Evolutionary conservation across 2,888 invertebrate species (phyloP).

Genomic region (Stratiomys singularior): DNA sequence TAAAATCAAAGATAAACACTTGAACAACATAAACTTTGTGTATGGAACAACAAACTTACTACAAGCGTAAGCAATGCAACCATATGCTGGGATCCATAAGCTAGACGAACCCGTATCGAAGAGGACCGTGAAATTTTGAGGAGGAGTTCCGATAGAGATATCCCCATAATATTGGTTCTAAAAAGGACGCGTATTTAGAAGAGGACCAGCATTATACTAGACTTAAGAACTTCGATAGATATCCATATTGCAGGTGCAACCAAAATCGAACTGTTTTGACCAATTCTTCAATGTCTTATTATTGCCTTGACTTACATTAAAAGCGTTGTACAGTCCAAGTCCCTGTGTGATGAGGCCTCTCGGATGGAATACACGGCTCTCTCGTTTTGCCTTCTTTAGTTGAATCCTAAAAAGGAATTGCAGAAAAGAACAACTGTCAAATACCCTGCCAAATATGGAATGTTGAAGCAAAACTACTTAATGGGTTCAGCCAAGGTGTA

Average conservation of each 20-base stretch:
- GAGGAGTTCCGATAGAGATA: conserved; percentile 90
- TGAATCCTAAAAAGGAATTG: conserved; percentile 1
- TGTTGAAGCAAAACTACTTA: not conserved
- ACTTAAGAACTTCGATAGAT: not conserved
- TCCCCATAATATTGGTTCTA: conserved; percentile 96
- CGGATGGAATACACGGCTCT: not conserved
- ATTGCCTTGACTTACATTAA: conserved; percentile 19
- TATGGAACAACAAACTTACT: conserved; percentile 71
- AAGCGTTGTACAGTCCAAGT: conserved; percentile 26
- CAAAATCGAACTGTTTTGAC: not conserved
- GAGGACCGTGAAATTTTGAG: conserved; percentile 92
- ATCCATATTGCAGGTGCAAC: not conserved
- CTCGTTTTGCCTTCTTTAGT: conserved; percentile 14
- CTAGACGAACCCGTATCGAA: conserved; percentile 99
- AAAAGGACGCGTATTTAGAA: conserved; percentile 9
- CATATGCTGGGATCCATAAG: conserved; percentile 98
- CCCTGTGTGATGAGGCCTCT: not conserved
- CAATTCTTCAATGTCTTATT: not conserved
- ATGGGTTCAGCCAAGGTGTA: not conserved
- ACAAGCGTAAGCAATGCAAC: conserved; percentile 93
- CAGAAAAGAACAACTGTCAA: no score
- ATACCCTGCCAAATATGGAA: no score
- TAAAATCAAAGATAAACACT: conserved; percentile 59
- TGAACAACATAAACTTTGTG: not conserved
- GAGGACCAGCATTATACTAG: no score